Percentiles rank a stretch among this genome's conserved stretches.
These are phyloP conservation scores for Notechis scutatus DNA, from an alignment of 2,113 vertebrate species.

Conservation along the genomic window DNA sequence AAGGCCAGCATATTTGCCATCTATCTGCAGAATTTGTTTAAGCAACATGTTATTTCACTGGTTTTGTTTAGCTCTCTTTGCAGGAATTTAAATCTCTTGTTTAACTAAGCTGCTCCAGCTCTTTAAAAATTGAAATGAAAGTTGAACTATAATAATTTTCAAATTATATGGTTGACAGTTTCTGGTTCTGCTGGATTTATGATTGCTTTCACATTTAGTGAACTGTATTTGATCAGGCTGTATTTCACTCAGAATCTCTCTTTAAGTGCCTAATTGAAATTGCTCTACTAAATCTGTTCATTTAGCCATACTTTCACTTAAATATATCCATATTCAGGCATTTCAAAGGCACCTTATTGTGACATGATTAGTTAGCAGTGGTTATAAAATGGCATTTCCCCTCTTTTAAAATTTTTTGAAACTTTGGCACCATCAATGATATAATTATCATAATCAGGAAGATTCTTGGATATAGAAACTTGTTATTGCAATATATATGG, in stretches of 20 bases:
- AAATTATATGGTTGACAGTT: constrained; percentile 68
- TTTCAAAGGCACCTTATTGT: constrained; percentile 44
- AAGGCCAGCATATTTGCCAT: constrained; percentile 14
- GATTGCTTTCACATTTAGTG: constrained; percentile 65
- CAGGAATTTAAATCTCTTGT: constrained; percentile 39
- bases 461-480: background rate
- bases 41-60: background rate
- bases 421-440: background rate
- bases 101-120: constrained; percentile 55
- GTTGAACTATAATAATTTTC: constrained; percentile 65
- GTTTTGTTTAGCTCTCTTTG: constrained; percentile 38
- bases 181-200: constrained; percentile 64
- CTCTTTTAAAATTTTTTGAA: constrained; percentile 25
- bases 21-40: constrained; percentile 21
- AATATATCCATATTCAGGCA: constrained; percentile 40
- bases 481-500: constrained; percentile 12
- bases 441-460: constrained; percentile 21
- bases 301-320: constrained; percentile 41
- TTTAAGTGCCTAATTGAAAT: constrained; percentile 69
- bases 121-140: constrained; percentile 51
- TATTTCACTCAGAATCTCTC: constrained; percentile 60
- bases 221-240: constrained; percentile 65
- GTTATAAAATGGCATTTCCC: constrained; percentile 41
- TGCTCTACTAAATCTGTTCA: constrained; percentile 66
- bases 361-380: constrained; percentile 34